Conservation (phyloP, 2,113 vertebrate genomes). For the Chaetorhynchus papuensis region DNA sequence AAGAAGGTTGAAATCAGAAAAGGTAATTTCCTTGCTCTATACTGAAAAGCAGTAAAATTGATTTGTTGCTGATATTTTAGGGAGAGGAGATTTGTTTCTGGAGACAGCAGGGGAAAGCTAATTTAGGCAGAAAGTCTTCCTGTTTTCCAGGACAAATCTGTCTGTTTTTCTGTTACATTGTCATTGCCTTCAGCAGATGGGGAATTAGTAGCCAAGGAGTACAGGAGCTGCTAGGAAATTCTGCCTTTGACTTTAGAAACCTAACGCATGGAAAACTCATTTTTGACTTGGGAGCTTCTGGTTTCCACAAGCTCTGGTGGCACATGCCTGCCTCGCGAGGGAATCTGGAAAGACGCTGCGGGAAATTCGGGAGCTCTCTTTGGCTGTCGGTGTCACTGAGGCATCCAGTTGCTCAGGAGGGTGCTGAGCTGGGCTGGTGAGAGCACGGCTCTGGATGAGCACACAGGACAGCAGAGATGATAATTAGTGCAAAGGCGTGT, state of each 20-base stretch:
- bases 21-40: constrained; percentile 15
- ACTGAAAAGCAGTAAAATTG: constrained; percentile 18
- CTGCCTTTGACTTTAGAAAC: neutral
- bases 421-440: neutral
- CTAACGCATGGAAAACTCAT: neutral
- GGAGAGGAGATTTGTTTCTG: neutral
- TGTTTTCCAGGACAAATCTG: neutral
- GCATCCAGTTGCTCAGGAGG: neutral
- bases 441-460: neutral
- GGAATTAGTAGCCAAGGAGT: neutral
- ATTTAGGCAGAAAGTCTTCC: neutral
- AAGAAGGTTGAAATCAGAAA: constrained; percentile 4
- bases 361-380: neutral
- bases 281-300: neutral
- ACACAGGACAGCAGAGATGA: neutral
- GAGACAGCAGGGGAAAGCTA: neutral
- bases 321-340: too few relatives aligned
- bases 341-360: neutral
- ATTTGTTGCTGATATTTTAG: constrained; percentile 33
- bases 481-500: neutral
- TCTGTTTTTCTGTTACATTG: neutral
- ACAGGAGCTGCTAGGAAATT: neutral
- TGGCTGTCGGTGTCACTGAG: neutral
- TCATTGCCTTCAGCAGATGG: neutral
- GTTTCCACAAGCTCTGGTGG: neutral